Evolutionary conservation across 2,797 vertebrate species (phyloP).

Genomic region (Tiaroga cobitis): DNA sequence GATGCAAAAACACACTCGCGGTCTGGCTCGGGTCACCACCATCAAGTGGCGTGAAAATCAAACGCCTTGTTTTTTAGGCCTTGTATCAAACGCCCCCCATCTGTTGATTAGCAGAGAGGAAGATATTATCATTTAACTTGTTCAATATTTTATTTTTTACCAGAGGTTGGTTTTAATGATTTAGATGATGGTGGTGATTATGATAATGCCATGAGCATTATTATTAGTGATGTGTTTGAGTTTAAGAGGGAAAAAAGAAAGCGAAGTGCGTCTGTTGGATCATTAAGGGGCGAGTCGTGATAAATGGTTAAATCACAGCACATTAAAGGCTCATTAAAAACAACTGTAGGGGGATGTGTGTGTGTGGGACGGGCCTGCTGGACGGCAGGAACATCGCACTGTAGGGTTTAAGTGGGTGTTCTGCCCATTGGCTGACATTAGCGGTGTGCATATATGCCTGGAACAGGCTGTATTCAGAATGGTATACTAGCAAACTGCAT

Average conservation of each 20-base stretch:
- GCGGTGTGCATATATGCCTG: neutral
- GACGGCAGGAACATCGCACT: slow-evolving; percentile 73
- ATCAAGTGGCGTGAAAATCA: slow-evolving; percentile 40
- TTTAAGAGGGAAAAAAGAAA: slow-evolving; percentile 50
- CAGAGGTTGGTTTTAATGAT: slow-evolving; percentile 47
- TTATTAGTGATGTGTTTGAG: slow-evolving; percentile 60
- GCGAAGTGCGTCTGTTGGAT: slow-evolving; percentile 54
- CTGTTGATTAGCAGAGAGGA: slow-evolving; percentile 36
- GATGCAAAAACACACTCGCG: slow-evolving; percentile 42
- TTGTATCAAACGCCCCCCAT: neutral
- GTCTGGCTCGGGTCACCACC: neutral
- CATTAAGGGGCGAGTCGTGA: slow-evolving; percentile 61
- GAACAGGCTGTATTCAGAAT: neutral
- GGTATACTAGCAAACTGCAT: neutral
- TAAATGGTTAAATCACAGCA: slow-evolving; percentile 62
- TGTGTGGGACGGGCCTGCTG: slow-evolving; percentile 82
- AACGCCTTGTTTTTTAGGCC: neutral
- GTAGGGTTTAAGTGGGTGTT: slow-evolving; percentile 46
- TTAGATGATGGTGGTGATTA: slow-evolving; percentile 61
- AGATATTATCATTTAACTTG: slow-evolving; percentile 53
- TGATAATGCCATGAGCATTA: slow-evolving; percentile 59
- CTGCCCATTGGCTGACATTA: slow-evolving; percentile 44
- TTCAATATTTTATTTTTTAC: slow-evolving; percentile 52
- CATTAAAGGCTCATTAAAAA: slow-evolving; percentile 65
- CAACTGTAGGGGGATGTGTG: slow-evolving; percentile 48